Evolutionary conservation across 2,113 vertebrate species (phyloP), one percentile per base, ranked within the genome.

Genomic region (Eulemur macaco): DNA sequence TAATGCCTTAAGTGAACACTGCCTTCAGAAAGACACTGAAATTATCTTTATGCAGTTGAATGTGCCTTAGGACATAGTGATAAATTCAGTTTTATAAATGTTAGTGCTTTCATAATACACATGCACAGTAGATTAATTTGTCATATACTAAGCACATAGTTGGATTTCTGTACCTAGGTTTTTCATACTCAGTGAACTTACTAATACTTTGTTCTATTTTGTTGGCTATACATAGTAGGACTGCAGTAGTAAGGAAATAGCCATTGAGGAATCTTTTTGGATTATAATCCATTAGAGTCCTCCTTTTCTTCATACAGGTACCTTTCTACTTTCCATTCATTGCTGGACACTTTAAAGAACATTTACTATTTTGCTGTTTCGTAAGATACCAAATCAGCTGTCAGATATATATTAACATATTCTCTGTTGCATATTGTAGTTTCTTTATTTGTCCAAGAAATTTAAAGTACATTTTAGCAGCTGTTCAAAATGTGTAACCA

Each of bases 181-280:
- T 96, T 96, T 25, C 52, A 20, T 96, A 60, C 71, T 69, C 34
- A 27, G 0, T 92, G 91, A 78, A 63, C 27, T 54, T 69, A 63
- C 8, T 89, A 86, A 86, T 71, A 73, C 13, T 37, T 83, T 91
- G 20, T 77, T 89, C 39, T 96, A 1, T 89, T 81, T 82, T 95
- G n/a, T 87, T 96, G 42, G n/a, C 20, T 83, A 4, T 84, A 60
- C 9, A 23, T 73, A 89, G n/a, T 86, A 37, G 42, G 60, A 78
- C 50, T 83, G 34, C 21, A 27, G 18, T 93, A 64, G 83, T 89
- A 95, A 97, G 68, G 86, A 92, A 94, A 52, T 71, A 80, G 76
- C 31, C 66, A 81, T 23, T 91, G 71, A 89, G 52, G 66, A 95
- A 39, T 92, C 71, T 95, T 93, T 95, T 81, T 78, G 77, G 76